These are phyloP conservation scores for Patagioenas fasciata DNA, from an alignment of 2,113 vertebrate genomes.

Conservation along the genomic window DNA sequence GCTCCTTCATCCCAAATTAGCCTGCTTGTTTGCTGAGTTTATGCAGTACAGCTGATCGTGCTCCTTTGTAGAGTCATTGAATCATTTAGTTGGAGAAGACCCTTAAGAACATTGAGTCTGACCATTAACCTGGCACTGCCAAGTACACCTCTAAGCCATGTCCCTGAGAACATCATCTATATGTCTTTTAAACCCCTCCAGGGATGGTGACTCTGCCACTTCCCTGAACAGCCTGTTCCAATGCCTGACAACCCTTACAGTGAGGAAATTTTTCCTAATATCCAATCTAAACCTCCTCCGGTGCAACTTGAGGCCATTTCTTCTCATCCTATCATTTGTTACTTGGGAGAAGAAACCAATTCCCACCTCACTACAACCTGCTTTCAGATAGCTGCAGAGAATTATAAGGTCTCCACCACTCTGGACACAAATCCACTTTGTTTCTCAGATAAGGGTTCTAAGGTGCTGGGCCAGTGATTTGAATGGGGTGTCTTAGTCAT, in stretches of 20 bases:
- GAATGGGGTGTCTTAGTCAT: background rate
- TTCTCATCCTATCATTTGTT: background rate
- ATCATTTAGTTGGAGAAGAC: background rate
- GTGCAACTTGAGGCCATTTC: background rate
- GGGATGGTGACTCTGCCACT: background rate
- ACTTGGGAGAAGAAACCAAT: background rate
- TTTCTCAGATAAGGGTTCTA: background rate
- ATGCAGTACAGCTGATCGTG: background rate
- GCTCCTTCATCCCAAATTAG: background rate
- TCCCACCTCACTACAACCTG: background rate
- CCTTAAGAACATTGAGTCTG: background rate
- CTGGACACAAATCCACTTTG: background rate
- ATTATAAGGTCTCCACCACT: background rate
- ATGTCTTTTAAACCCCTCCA: background rate
- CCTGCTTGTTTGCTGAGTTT: background rate
- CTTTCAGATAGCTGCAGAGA: background rate
- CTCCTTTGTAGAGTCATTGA: background rate
- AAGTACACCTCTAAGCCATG: background rate
- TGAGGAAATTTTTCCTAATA: background rate
- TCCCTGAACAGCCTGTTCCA: background rate
- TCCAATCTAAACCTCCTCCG: background rate
- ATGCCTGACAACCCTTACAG: background rate
- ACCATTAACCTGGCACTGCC: accelerated
- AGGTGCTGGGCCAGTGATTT: background rate
- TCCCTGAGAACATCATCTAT: background rate